Evolutionary conservation across 35 echinoderm and acorn worm genomes (phyloP), one percentile per base, ranked within the genome.

Genomic region (Eucidaris tribuloides): DNA sequence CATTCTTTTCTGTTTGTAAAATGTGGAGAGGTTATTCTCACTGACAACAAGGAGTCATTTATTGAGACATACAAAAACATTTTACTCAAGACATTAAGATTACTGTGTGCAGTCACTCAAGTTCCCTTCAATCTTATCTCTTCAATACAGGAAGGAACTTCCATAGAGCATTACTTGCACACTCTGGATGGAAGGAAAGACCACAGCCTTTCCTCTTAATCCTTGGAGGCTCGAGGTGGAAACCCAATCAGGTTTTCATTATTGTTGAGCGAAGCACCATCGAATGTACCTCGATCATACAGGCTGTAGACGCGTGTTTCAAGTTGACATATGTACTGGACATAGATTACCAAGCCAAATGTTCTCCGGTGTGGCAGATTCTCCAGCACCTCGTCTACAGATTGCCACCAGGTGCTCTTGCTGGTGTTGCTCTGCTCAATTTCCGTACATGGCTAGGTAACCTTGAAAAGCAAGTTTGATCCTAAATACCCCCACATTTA

Each of bases 211-310:
- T 83, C 60, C 45, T 83, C 30, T 60, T 60, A 23, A 60, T 66
- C 38, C 34, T 83, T 42, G 58, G 80, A 22, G 58, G 80, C 48
- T 31, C 54, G 4, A 15, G 80, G 35, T 83, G 36, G 46, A 83
- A 68, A 37, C 80, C 80, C 3, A 83, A 45, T 42, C 80, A 83
- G 28, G 80, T 83, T 9, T 83, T 83, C n/a, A 43, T 83, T 25
- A 58, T 83, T 41, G 35, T 83, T 1, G 80, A 83, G 60, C n/a
- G 58, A 24, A 83, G 38, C 43, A 52, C 55, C n/a, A 52, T 83
- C 25, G 2, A 38, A 5, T 83, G 80, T 65, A 36, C 80, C 17
- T 83, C 58, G 2, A 34, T 83, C 2, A 54, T 68, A 2, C 80
- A 83, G 28, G 80, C 80, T 27, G 58, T 65, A 18, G 80, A 83